Conservation (phyloP, 1,140 invertebrate genomes). For the Drosophila bifasciata region DNA sequence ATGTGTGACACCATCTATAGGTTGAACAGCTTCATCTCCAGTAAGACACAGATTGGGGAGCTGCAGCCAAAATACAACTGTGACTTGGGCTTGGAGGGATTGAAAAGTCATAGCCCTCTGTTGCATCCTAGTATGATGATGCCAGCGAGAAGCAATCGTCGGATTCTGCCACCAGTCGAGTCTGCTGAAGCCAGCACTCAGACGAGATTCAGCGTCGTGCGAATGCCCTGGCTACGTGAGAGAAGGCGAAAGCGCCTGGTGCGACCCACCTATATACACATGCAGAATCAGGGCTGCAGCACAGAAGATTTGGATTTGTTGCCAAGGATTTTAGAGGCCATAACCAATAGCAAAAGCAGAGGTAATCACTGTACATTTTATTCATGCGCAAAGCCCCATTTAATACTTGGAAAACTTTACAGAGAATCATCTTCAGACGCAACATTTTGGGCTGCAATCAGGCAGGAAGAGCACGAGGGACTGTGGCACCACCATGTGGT, state of each 20-base stretch:
- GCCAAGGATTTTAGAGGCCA: constrained; percentile 24
- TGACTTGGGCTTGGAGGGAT: too few relatives aligned
- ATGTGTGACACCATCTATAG: constrained; percentile 43
- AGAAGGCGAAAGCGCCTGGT: constrained; percentile 24
- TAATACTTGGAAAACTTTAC: background rate
- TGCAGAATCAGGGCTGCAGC: constrained; percentile 21
- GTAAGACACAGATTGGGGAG: constrained; percentile 1
- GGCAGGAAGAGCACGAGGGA: constrained; percentile 13
- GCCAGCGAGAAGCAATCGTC: background rate
- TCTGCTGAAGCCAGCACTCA: background rate
- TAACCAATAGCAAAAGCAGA: background rate
- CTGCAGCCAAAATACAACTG: background rate
- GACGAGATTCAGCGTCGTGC: background rate
- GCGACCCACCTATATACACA: constrained; percentile 7
- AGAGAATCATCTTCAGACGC: background rate
- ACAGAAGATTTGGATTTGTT: constrained; percentile 24
- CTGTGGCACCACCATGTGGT: constrained; percentile 66
- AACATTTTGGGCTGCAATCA: background rate
- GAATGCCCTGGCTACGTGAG: constrained; percentile 14
- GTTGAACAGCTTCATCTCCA: constrained; percentile 37
- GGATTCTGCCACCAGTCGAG: too few relatives aligned
- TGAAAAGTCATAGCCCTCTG: too few relatives aligned
- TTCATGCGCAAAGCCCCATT: background rate
- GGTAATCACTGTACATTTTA: background rate
- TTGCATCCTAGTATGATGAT: constrained; percentile 2